Base-by-base conservation (phyloP, 2,113 vertebrate species). In the Puntigrus tetrazona region DNA sequence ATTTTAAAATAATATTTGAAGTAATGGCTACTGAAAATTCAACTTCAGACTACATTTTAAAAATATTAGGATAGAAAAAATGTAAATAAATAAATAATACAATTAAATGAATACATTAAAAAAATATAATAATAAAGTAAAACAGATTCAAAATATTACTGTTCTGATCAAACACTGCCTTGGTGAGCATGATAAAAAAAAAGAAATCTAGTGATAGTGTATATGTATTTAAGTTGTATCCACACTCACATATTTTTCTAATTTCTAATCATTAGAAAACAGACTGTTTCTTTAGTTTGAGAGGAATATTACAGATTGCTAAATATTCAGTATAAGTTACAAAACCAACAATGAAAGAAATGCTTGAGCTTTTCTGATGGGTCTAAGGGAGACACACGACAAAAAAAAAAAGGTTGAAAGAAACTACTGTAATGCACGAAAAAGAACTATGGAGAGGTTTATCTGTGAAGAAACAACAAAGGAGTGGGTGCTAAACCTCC, bases 391-490 rank as follows among this genome's bases (percentile, higher is more conserved):
- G 43, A 52, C 43, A 20, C 25, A 72, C 41, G 3, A 50, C 45
- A 75, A 52, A 34, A 77, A 75, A 75, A 52, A 34, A 77, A 75
- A 20, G 3, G 3, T 34, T 36, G 47, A 10, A 2, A 43, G 57
- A 77, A 9, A 47, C 36, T 31, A 22, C 9, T 47, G 7, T 63
- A 65, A 45, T 47, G 14, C 61, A 22, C n/a, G 31, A 34, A 80
- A 61, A 67, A 65, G 11, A 59, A 57, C 31, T 59, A 16, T 25
- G 50, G 14, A 61, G 55, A 79, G 78, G 41, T 65, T 80, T 47
- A 65, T 80, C 59, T 80, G 59, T 63, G 57, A 7, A 27, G 14
- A 79, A 79, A 79, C 77, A 79, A 79, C 57, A 63, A 20, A 52
- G 29, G 10, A 27, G 38, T 27, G 38, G 27, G 61, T 59, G 16